phyloP scores from a whole-genome alignment of 2,113 vertebrate species.

The Ariopsis seemanni region DNA sequence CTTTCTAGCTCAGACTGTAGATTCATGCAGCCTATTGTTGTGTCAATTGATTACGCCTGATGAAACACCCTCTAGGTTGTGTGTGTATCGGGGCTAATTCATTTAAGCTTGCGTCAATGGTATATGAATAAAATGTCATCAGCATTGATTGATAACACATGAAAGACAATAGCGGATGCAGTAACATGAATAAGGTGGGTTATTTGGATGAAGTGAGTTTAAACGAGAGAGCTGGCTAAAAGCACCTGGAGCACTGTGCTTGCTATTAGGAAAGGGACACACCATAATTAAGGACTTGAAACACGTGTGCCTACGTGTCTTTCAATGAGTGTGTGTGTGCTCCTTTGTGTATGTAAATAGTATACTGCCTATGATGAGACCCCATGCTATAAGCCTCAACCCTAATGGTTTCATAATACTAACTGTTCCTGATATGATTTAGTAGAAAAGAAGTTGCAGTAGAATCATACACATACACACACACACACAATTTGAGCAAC shows the following conservation, averaged over 20 bases:
- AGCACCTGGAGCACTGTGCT: background rate
- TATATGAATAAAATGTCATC: background rate
- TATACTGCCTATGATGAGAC: background rate
- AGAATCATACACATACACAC: background rate
- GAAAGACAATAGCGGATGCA: background rate
- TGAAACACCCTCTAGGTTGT: background rate
- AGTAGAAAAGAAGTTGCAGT: background rate
- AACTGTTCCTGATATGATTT: background rate
- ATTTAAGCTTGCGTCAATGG: background rate
- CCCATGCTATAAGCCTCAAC: background rate
- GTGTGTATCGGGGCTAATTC: background rate
- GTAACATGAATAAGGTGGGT: background rate
- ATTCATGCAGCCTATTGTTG: background rate
- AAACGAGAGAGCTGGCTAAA: background rate
- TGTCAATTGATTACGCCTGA: background rate
- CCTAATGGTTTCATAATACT: background rate
- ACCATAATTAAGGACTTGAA: background rate
- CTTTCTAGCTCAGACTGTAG: background rate
- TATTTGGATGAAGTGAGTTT: background rate
- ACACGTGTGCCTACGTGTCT: background rate
- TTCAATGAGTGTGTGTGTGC: background rate
- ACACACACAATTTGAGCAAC: background rate
- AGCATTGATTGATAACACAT: background rate
- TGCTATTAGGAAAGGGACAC: background rate
- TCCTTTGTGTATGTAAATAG: background rate